phyloP scores from a whole-genome alignment of 1,140 invertebrate species.

The Pectinophora gossypiella region DNA sequence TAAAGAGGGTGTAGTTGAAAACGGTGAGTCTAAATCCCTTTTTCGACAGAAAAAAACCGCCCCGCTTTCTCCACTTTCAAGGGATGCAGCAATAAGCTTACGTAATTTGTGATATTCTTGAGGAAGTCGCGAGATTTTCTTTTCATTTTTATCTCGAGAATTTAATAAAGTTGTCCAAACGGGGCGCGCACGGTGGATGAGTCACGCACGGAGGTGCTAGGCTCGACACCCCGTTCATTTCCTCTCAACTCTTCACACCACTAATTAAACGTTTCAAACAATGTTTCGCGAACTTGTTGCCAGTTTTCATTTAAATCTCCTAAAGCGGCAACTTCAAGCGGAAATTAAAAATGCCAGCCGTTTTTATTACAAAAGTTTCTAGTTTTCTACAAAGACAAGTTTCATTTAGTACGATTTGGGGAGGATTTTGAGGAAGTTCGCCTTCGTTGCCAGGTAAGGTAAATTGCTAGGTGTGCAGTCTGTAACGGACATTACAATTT shows the following conservation, averaged over 20 bases:
- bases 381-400: constrained; percentile 27
- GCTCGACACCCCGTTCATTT: constrained; percentile 47
- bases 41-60: no score
- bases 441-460: background rate
- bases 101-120: no score
- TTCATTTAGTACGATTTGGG: background rate
- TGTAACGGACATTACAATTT: no score
- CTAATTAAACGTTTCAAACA: constrained; percentile 67
- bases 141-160: no score
- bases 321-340: constrained; percentile 42
- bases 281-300: constrained; percentile 58
- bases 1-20: no score
- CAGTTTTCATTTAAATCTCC: constrained; percentile 57
- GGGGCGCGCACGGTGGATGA: no score
- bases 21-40: no score
- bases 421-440: background rate
- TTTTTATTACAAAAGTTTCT: constrained; percentile 50
- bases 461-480: no score
- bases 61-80: no score
- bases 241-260: constrained; percentile 34
- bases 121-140: no score
- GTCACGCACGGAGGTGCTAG: constrained; percentile 43
- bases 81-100: no score
- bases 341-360: constrained; percentile 55
- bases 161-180: no score